phyloP scores from a whole-genome alignment of 2,888 invertebrate genomes.

The Lasioglossum villosulum region DNA sequence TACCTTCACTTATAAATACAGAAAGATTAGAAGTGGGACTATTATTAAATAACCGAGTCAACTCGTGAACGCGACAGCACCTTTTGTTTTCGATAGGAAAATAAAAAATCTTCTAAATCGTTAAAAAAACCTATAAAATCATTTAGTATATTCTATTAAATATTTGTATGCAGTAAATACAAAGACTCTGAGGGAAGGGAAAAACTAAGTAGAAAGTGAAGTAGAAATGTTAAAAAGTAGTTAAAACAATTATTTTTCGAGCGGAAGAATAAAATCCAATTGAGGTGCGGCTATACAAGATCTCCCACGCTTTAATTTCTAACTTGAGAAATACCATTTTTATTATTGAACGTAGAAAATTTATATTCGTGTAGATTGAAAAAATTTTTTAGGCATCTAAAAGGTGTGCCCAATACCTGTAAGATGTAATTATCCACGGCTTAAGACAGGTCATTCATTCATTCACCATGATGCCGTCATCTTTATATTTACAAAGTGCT shows the following conservation, averaged over 20 bases:
- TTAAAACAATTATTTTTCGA: constrained; percentile 32
- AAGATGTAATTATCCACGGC: constrained; percentile 17
- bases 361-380: not conserved
- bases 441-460: constrained; percentile 57
- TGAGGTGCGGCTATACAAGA: constrained; percentile 45
- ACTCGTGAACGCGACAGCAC: not conserved
- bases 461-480: constrained; percentile 77
- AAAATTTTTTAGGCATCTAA: constrained; percentile 4
- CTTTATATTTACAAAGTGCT: constrained; percentile 77
- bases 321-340: constrained; percentile 1
- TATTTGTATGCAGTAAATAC: not conserved
- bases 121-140: not conserved
- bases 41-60: constrained; percentile 37
- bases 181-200: not conserved
- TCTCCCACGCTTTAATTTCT: constrained; percentile 30
- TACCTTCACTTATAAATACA: constrained; percentile 46
- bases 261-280: constrained; percentile 17
- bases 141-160: not conserved
- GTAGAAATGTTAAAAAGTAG: not conserved
- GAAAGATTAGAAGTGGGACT: constrained; percentile 12
- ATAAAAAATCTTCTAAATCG: not conserved
- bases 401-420: not conserved
- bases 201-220: not conserved
- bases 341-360: not conserved
- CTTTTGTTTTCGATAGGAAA: not conserved